Conservation (phyloP, 1,140 invertebrate species). For the Drosophila sulfurigaster region DNA sequence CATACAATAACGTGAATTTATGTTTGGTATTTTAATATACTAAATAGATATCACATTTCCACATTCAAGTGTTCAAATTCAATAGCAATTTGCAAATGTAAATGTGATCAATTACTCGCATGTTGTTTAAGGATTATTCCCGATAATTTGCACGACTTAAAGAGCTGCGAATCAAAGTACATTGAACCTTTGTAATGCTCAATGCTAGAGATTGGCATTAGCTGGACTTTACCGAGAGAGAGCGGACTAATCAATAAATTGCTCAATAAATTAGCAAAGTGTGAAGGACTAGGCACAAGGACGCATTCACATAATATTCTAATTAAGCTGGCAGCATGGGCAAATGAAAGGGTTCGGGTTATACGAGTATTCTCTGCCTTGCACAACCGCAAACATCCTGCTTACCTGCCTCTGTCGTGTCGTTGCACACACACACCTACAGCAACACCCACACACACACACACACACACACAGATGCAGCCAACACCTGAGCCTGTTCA, state of each 20-base stretch:
- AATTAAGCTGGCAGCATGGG: conserved; percentile 14
- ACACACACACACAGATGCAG: conserved; percentile 6
- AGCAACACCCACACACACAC: not conserved
- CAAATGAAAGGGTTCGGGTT: conserved; percentile 17
- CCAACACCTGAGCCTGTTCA: conserved; percentile 26
- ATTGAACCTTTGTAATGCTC: not conserved
- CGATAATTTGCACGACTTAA: not conserved
- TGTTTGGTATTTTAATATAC: too few species aligned
- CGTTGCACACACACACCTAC: conserved; percentile 5
- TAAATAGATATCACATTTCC: too few species aligned
- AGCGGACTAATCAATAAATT: conserved; percentile 16
- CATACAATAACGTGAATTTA: too few species aligned
- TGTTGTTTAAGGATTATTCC: too few species aligned
- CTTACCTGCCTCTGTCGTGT: not conserved
- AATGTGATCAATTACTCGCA: too few species aligned
- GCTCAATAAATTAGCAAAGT: conserved; percentile 23
- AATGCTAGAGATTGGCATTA: not conserved
- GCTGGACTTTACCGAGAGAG: not conserved
- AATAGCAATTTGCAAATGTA: too few species aligned
- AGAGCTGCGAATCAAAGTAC: not conserved
- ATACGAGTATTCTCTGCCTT: not conserved
- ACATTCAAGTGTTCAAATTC: too few species aligned
- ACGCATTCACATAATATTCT: conserved; percentile 17
- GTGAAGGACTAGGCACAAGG: conserved; percentile 21
- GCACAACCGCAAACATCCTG: conserved; percentile 45